phyloP scores from a whole-genome alignment of 1,140 invertebrate genomes.

The Harpegnathos saltator region DNA sequence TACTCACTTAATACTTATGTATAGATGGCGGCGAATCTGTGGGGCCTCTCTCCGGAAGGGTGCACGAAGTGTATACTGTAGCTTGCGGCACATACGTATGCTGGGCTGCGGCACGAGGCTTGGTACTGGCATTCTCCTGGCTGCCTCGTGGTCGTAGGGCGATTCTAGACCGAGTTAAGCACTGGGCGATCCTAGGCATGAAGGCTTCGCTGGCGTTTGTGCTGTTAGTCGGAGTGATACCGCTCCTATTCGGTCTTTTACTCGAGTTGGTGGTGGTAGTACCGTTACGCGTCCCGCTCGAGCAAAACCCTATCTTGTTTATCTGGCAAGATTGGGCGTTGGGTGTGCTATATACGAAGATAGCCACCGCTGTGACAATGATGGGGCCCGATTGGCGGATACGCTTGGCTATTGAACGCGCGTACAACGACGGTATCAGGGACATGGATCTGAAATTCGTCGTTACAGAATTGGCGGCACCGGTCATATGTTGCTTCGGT shows the following conservation, averaged over 20 bases:
- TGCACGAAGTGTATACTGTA: slow-evolving; percentile 98
- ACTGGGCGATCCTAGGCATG: slow-evolving; percentile 90
- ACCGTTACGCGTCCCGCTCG: slow-evolving; percentile 95
- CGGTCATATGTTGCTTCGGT: slow-evolving; percentile 95
- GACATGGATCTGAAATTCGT: slow-evolving; percentile 97
- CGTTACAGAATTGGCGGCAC: slow-evolving; percentile 93
- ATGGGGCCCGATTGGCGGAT: slow-evolving; percentile 99
- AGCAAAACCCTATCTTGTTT: slow-evolving; percentile 97
- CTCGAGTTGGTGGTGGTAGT: slow-evolving; percentile 97
- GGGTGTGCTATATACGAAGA: slow-evolving; percentile 98
- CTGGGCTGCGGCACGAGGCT: slow-evolving; percentile 93
- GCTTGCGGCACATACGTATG: slow-evolving; percentile 97
- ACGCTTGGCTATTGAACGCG: slow-evolving; percentile 95
- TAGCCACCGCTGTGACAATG: slow-evolving; percentile 97
- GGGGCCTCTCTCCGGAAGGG: slow-evolving; percentile 86
- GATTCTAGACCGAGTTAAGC: slow-evolving; percentile 90
- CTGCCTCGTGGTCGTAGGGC: slow-evolving; percentile 94
- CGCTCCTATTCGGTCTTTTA: slow-evolving; percentile 95
- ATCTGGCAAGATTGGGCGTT: slow-evolving; percentile 99
- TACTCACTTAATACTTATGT: too few species aligned
- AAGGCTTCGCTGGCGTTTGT: slow-evolving; percentile 91
- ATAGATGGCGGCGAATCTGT: slow-evolving; percentile 77
- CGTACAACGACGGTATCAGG: slow-evolving; percentile 95
- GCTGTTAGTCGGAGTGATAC: slow-evolving; percentile 95
- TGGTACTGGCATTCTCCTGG: slow-evolving; percentile 93